Evolutionary conservation across 2,888 invertebrate species (phyloP), one percentile per base, ranked within the genome.

Genomic region (Lithophane socia): DNA sequence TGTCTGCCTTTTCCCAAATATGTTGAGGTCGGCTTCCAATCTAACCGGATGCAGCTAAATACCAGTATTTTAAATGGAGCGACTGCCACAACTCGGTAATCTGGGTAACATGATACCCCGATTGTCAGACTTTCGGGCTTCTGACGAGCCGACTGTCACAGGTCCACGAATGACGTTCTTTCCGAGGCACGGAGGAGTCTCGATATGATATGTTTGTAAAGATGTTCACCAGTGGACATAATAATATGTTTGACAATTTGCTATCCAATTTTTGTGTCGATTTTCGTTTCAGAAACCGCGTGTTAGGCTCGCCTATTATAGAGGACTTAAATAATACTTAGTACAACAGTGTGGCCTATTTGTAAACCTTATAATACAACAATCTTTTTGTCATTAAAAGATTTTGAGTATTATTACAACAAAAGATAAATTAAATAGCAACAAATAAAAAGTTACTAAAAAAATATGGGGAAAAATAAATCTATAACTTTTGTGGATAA

Each of bases 291-390:
- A 29, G 49, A 73, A 8, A 44, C 42, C 21, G 44, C 10, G 13
- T 42, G 24, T 49, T 49, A 42, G 54, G 42, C 49, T 44, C 13
- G 12, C 42, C 76, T 52, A 52, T 64, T 64, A 44, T 52, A 44
- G 8, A 13, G 24, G 24, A n/a, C 37, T 29, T 79, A 64, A 68
- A 54, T 84, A 84, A 84, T 80, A 80, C 79, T 64, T 58, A 79
- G 21, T 68, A 83, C 58, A 79, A 78, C 52, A 78, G 63, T 58
- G 13, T 13, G 37, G 56, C 42, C 79, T 54, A 44, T 10, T 16
- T 29, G 68, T 54, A 37, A 13, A 16, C 16, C 13, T 29, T 21
- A 56, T n/a, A 5, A 44, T 29, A 63, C 10, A 61, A 70, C 8
- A 13, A 29, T n/a, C 3, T 79, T 72, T 52, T 37, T 77, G 49